Base-by-base conservation (phyloP, 2,888 invertebrate genomes). In the Drosophila testacea region DNA sequence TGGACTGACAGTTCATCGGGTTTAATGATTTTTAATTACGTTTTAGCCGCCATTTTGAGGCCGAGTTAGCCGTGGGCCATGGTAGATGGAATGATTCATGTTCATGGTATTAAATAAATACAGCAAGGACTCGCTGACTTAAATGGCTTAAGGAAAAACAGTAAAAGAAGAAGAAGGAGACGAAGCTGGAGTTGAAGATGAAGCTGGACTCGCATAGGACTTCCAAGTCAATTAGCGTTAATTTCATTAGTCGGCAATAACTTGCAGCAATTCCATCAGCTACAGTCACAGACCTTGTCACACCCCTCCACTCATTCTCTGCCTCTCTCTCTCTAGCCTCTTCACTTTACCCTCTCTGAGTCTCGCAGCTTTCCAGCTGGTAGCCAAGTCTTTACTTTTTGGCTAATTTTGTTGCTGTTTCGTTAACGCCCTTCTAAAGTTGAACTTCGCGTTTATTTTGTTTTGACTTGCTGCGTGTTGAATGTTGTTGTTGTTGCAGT, bases 161-260 rank as follows among this genome's bases (percentile, higher is more conserved):
- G 27, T 16, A 34, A n/a, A 7, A 6, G 16, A 13, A 7, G 39
- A 28, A 6, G 11, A 30, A 41, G n/a, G 30, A 22, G 16, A 22
- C 6, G 28, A 3, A 34, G 41, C 11, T 30, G 11, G 13, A 41
- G 52, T 30, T 39, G 52, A 10, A 39, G 51, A 10, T 52, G 51
- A 28, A 52, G 51, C 2, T 4, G 44, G 30, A 16, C 48, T 68
- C 34, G 63, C 76, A 32, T 51, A 46, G 64, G 63, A 68, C 72
- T 81, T 73, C 80, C 73, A 80, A 84, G 89, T 80, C 85, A 85
- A 88, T 85, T 85, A 86, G 89, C 67, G 82, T 74, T 86, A 85
- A 85, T 88, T 85, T 88, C 85, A 85, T 85, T 88, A 85, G 88
- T 59, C 78, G 70, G 87, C 84, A 83, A 88, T 85, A 85, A 88